Base-by-base conservation (phyloP, 2,888 invertebrate genomes). In the Dascillus cervinus region DNA sequence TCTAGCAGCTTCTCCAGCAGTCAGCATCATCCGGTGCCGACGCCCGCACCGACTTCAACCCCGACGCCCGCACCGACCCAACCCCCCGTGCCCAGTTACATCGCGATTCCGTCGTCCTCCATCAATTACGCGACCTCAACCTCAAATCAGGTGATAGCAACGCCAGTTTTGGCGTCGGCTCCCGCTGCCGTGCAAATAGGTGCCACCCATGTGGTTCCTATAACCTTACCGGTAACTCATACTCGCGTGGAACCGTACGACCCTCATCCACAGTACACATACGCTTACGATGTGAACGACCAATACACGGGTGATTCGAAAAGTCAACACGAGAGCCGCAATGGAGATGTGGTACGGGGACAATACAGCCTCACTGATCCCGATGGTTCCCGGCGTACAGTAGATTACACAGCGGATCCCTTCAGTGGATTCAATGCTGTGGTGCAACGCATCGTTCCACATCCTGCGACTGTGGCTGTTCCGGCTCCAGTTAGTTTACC, bases 361-460 rank as follows among this genome's bases (percentile, higher is more conserved):
- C 58, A 59, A 41, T 64, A 64, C 48, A 62, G 60, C 34, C 42
- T 62, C 12, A 57, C 55, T 9, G 62, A 62, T 37, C 58, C 62
- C 2, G 62, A 61, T 46, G 62, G 62, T 32, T 52, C 55, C 35
- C 50, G 60, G 26, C 51, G 62, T 32, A 58, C 57, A 11, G 62
- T 62, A 0, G 56, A 60, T 35, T 62, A 62, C 34, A 44, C 54
- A 11, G 55, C 62, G 2, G 59, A 58, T 41, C 54, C 60, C 4
- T 57, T 58, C 37, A 55, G 42, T 29, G 62, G 62, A 4, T 62
- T 61, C 44, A 62, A 60, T 27, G 62, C 60, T 2, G 49, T 62
- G 8, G 60, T 62, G 3, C 58, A 55, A 24, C 50, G 60, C 40
- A 57, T 52, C 13, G 46, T 45, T 3, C 46, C 47, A 6, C 39